These are phyloP conservation scores for Heliconius aoede DNA, from an alignment of 2,888 invertebrate species.

Conservation along the genomic window DNA sequence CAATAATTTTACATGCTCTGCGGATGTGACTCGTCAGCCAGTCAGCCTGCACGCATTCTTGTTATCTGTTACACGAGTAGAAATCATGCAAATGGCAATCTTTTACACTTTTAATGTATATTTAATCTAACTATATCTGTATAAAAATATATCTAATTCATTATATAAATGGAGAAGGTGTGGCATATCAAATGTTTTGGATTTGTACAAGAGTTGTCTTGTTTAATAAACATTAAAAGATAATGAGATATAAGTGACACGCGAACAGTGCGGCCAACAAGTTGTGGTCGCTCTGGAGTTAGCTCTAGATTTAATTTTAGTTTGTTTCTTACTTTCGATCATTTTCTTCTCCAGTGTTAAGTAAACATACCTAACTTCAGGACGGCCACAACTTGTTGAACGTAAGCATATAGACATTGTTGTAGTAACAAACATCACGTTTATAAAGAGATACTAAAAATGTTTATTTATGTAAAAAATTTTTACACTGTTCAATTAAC, in stretches of 20 bases:
- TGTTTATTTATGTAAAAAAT: not conserved
- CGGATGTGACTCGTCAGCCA: slow-evolving; percentile 43
- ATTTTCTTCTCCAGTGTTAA: too few species aligned
- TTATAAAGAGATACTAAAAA: not conserved
- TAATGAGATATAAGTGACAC: not conserved
- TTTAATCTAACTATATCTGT: not conserved
- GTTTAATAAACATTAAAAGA: not conserved
- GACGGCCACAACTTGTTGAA: too few species aligned
- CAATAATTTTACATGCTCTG: slow-evolving; percentile 49
- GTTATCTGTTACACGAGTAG: slow-evolving; percentile 48
- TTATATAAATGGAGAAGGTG: not conserved
- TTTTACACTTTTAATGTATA: slow-evolving; percentile 27
- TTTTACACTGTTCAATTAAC: not conserved
- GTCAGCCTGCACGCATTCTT: slow-evolving; percentile 46
- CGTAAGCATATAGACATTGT: not conserved
- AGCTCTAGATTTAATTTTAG: too few species aligned
- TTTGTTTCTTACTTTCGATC: too few species aligned
- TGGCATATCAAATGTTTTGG: not conserved
- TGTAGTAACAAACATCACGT: not conserved
- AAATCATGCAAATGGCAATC: slow-evolving; percentile 35
- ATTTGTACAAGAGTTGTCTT: not conserved
- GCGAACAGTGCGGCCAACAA: too few species aligned
- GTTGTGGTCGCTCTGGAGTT: too few species aligned
- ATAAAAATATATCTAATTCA: not conserved
- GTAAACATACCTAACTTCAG: too few species aligned